A percentile compares a stretch with the other conserved stretches of the same genome.
phyloP scores from a whole-genome alignment of 1,140 invertebrate genomes.

The Diabrotica undecimpunctata region DNA sequence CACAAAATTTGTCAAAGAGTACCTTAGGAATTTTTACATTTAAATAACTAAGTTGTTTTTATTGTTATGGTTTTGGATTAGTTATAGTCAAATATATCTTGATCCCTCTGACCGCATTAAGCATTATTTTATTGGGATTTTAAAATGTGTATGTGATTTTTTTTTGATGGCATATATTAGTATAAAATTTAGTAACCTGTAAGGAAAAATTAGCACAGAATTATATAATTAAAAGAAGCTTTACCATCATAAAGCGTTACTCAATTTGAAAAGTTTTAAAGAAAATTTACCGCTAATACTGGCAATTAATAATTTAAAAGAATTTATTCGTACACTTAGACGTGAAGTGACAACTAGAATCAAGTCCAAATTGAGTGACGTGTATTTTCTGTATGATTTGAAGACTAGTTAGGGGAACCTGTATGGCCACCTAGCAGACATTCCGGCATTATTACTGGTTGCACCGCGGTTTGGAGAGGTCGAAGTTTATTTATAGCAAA shows the following conservation, averaged over 20 bases:
- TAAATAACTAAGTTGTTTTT: too few species aligned
- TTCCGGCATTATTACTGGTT: slow-evolving; percentile 33
- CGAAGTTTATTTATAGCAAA: too few species aligned
- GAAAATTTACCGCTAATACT: not conserved
- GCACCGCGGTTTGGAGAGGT: slow-evolving; percentile 29
- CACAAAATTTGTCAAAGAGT: too few species aligned
- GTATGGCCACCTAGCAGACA: slow-evolving; percentile 37
- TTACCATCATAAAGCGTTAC: slow-evolving; percentile 10
- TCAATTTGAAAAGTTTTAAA: not conserved
- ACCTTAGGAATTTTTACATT: too few species aligned
- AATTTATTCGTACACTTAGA: too few species aligned
- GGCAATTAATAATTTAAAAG: too few species aligned
- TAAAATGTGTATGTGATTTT: too few species aligned
- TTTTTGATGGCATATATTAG: too few species aligned
- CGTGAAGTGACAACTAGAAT: not conserved
- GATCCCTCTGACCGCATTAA: too few species aligned
- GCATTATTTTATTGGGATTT: too few species aligned
- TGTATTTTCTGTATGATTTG: not conserved
- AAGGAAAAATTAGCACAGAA: slow-evolving; percentile 8
- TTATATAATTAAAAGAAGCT: slow-evolving; percentile 17
- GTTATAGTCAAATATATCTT: too few species aligned
- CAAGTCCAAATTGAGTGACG: not conserved
- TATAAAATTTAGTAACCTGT: not conserved
- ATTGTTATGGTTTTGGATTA: too few species aligned
- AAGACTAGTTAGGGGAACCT: slow-evolving; percentile 30